Evolutionary conservation across 2,888 invertebrate species (phyloP).

Genomic region (Drosophila gaucha): DNA sequence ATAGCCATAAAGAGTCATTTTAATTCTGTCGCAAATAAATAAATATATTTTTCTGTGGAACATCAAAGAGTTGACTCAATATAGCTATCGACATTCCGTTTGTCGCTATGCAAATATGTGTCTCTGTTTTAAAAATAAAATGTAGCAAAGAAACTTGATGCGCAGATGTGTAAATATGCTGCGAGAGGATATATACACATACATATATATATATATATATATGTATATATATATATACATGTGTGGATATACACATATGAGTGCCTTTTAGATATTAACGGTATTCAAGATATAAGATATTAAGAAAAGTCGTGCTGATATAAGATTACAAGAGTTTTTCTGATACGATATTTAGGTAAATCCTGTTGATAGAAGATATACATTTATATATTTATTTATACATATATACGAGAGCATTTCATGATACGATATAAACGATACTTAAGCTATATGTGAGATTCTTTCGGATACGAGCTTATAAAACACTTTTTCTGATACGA

Average conservation of each 20-base stretch:
- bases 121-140: background rate
- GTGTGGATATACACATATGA: too few relatives aligned
- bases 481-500: background rate
- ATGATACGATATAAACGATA: background rate
- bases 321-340: background rate
- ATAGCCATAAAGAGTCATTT: background rate
- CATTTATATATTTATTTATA: too few relatives aligned
- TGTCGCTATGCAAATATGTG: background rate
- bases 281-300: too few relatives aligned
- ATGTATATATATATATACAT: background rate
- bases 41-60: background rate
- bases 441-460: background rate
- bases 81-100: background rate
- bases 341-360: background rate
- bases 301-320: too few relatives aligned
- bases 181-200: background rate
- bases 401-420: background rate
- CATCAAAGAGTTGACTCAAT: background rate
- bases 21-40: background rate
- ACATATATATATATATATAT: background rate
- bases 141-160: background rate
- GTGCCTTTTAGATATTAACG: too few relatives aligned
- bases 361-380: background rate
- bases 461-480: too few relatives aligned
- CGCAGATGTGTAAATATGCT: background rate